Evolutionary conservation across 2,113 vertebrate genomes (phyloP), one percentile per base, ranked within the genome.

Genomic region (Carassius gibelio): DNA sequence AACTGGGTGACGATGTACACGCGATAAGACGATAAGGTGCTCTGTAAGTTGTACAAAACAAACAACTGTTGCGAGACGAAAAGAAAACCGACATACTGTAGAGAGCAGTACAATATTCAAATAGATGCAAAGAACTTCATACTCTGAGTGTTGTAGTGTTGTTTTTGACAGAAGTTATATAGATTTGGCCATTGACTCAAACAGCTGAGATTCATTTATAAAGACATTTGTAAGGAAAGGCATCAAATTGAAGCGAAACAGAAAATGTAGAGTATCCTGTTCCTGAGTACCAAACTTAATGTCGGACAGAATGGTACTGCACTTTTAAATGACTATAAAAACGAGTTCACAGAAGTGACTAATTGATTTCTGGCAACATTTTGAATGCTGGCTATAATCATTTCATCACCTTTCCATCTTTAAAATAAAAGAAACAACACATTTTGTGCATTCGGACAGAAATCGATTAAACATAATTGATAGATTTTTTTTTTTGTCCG

Each of bases 381-480:
- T 8, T 8, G 6, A 42, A 42, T 42, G 21, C 8, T 8, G 76
- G 76, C 19, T 19, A 62, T 42, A 21, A 7, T 36, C 34, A 42
- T 72, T 72, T 72, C 4, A 36, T 13, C 15, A 8, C 30, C 5
- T 19, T 59, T 3, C 30, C 15, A 9, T 36, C 55, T 75, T n/a
- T 59, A 21, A 77, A 59, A 10, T 77, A 77, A 77, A 77, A 77
- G 30, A 77, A 52, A 38, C 7, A 62, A 42, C 38, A 55, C 57
- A 36, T 55, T 77, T 57, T 11, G 57, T 57, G 75, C 50, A 61
- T 62, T 79, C 42, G 62, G 76, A 34, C 76, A 79, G 34, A 79
- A 62, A 45, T 23, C 3, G 4, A 8, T 55, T 55, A 0, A 52
- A 19, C 4, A 5, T 5, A 71, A 72, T n/a, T 1, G 5, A 10